These are phyloP conservation scores for Psittacula echo DNA, from an alignment of 2,797 vertebrate species.

Conservation along the genomic window DNA sequence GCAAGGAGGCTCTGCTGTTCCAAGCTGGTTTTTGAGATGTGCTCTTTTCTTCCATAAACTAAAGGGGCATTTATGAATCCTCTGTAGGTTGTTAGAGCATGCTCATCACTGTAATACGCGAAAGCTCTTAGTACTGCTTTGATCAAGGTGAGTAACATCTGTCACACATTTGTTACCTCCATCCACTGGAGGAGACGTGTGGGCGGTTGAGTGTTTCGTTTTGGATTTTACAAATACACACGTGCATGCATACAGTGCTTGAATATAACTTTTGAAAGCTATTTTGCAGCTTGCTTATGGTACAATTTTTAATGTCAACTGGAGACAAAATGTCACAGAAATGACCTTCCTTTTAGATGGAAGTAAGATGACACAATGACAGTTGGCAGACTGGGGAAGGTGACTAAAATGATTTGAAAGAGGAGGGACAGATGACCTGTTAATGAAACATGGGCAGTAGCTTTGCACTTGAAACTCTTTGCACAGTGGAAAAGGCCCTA, in stretches of 20 bases:
- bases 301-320: neutral
- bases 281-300: neutral
- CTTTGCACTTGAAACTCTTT: neutral
- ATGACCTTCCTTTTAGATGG: neutral
- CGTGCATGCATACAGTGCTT: fast-evolving
- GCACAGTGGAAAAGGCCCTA: neutral
- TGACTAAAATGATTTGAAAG: neutral
- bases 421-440: neutral
- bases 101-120: neutral
- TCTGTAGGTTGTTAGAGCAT: neutral
- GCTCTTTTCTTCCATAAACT: neutral
- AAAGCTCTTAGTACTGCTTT: neutral
- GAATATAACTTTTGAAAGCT: neutral
- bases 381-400: neutral
- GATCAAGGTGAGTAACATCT: neutral
- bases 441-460: neutral
- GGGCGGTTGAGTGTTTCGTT: neutral
- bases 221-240: neutral
- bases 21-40: neutral
- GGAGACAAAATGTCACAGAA: neutral
- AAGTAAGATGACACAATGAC: neutral
- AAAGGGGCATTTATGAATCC: neutral
- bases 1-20: neutral
- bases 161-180: neutral
- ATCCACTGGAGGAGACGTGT: neutral